Conservation (phyloP, 2,113 vertebrate genomes). For the Ceyx margarethae region DNA sequence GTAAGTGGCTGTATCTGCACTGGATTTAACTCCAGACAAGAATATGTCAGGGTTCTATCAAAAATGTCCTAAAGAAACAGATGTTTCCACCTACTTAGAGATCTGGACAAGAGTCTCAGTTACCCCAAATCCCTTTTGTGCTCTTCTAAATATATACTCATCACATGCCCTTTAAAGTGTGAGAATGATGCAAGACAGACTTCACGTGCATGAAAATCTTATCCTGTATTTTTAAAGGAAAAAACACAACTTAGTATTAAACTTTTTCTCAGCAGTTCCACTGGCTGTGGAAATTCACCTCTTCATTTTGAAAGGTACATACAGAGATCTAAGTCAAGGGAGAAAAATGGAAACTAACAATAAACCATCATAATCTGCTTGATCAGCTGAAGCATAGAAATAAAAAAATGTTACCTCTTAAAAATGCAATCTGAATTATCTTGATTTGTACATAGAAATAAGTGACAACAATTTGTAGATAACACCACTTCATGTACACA, state of each 20-base stretch:
- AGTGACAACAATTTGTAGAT: slow-evolving; percentile 37
- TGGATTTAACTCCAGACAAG: not conserved
- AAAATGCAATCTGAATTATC: slow-evolving; percentile 27
- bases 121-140: slow-evolving; percentile 3
- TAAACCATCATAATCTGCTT: slow-evolving; percentile 20
- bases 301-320: not conserved
- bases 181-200: slow-evolving; percentile 3
- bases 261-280: not conserved
- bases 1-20: not conserved
- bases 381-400: slow-evolving; percentile 28
- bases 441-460: slow-evolving; percentile 39
- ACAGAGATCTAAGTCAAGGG: not conserved
- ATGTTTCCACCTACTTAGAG: slow-evolving; percentile 30
- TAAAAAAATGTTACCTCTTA: slow-evolving; percentile 13
- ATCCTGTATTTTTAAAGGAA: slow-evolving; percentile 4
- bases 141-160: slow-evolving; percentile 17
- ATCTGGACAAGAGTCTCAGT: slow-evolving; percentile 9
- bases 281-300: not conserved
- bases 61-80: slow-evolving; percentile 9
- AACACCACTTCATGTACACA: not conserved
- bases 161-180: not conserved
- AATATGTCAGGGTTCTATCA: not conserved
- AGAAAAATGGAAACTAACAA: slow-evolving; percentile 1
- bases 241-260: not conserved
- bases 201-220: not conserved